A percentile compares a stretch with the other conserved stretches of the same genome.
Evolutionary conservation across 1,140 invertebrate species (phyloP).

Genomic region (Argopecten irradians): DNA sequence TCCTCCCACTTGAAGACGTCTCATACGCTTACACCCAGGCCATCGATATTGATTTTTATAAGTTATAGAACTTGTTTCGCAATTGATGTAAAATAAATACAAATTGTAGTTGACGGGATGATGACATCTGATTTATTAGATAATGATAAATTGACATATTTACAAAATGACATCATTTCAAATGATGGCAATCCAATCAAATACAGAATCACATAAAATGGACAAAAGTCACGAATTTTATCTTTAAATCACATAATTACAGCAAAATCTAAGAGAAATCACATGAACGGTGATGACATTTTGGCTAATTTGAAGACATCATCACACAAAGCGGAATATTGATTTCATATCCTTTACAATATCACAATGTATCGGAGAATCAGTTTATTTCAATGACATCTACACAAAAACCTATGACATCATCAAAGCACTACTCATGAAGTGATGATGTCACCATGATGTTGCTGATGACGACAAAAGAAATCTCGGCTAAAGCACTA

Average conservation of each 20-base stretch:
- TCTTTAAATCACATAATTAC: not conserved
- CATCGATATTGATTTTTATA: no score
- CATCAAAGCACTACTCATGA: not conserved
- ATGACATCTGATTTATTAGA: not conserved
- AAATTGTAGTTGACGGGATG: no score
- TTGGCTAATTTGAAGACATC: not conserved
- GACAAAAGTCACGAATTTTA: not conserved
- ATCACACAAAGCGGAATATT: not conserved
- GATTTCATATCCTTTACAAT: not conserved
- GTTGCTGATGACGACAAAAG: not conserved
- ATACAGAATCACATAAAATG: not conserved
- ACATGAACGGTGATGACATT: not conserved
- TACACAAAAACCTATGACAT: not conserved
- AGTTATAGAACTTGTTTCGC: no score
- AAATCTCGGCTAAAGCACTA: not conserved
- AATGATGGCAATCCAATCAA: not conserved
- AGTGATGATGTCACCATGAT: not conserved
- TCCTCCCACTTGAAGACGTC: no score
- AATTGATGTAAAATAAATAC: not conserved
- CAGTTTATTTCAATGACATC: not conserved
- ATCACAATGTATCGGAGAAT: not conserved
- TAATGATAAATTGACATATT: not conserved
- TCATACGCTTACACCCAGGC: no score
- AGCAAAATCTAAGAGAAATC: not conserved
- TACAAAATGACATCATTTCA: not conserved